phyloP scores from a whole-genome alignment of 1,140 invertebrate species.

The Papilio glaucus region DNA sequence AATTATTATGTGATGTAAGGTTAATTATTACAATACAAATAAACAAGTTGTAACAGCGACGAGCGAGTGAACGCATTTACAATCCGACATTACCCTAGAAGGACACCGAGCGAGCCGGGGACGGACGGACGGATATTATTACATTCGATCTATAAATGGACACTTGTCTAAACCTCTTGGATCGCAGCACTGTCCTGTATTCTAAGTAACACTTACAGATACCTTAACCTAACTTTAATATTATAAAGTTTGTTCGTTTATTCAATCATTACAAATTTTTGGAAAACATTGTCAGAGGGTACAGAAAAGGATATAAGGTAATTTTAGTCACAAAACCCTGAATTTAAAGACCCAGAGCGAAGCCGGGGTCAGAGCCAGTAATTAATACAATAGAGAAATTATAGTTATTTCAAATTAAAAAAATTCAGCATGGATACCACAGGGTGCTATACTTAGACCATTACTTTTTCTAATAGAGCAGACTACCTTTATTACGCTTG shows the following conservation, averaged over 20 bases:
- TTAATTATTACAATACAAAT: neutral
- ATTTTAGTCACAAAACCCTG: too few relatives aligned
- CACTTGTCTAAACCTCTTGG: slow-evolving; percentile 30
- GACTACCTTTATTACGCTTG: too few relatives aligned
- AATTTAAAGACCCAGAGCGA: too few relatives aligned
- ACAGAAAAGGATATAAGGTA: too few relatives aligned
- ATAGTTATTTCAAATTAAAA: too few relatives aligned
- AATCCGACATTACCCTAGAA: neutral
- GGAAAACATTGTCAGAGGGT: too few relatives aligned
- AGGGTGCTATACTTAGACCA: too few relatives aligned
- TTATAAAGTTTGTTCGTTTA: neutral
- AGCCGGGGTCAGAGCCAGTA: too few relatives aligned
- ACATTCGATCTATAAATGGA: slow-evolving; percentile 40
- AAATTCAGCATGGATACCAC: too few relatives aligned
- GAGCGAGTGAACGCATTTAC: neutral
- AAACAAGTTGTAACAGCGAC: neutral
- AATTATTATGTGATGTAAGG: too few relatives aligned
- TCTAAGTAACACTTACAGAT: slow-evolving; percentile 7
- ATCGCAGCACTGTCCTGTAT: slow-evolving; percentile 12
- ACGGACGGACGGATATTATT: slow-evolving; percentile 20
- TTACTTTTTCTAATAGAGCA: too few relatives aligned
- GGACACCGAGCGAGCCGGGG: neutral
- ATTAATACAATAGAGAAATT: too few relatives aligned
- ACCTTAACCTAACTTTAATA: neutral
- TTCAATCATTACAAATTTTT: neutral